These are phyloP conservation scores for Crotalus tigris DNA, from an alignment of 2,113 vertebrate species.

Conservation along the genomic window DNA sequence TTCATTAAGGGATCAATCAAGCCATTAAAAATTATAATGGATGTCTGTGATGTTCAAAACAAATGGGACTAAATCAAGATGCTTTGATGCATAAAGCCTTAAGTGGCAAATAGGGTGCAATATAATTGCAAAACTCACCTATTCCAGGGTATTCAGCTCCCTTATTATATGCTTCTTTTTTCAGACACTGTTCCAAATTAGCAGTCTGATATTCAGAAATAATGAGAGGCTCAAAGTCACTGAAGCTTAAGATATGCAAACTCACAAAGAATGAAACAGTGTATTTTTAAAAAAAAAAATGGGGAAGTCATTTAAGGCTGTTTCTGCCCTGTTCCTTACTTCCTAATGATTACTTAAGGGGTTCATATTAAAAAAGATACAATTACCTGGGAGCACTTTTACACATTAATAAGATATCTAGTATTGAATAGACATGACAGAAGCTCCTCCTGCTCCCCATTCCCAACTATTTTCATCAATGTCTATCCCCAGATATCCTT, in stretches of 20 bases:
- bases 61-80: neutral
- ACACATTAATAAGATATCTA: neutral
- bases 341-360: neutral
- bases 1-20: neutral
- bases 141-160: too few relatives aligned
- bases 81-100: neutral
- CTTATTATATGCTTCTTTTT: neutral
- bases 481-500: too few relatives aligned
- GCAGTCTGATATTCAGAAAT: neutral
- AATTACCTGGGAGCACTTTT: neutral
- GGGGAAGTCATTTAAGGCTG: neutral
- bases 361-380: neutral
- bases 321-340: neutral
- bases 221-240: neutral
- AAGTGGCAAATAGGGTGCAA: neutral
- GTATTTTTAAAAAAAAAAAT: neutral
- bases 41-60: neutral
- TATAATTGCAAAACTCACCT: neutral
- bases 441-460: neutral
- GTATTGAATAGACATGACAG: neutral
- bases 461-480: neutral
- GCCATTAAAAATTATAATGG: neutral
- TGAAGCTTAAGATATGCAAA: neutral
- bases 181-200: neutral
- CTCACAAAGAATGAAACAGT: neutral